Evolutionary conservation across 2,797 vertebrate genomes (phyloP).

Genomic region (Dipus sagitta): DNA sequence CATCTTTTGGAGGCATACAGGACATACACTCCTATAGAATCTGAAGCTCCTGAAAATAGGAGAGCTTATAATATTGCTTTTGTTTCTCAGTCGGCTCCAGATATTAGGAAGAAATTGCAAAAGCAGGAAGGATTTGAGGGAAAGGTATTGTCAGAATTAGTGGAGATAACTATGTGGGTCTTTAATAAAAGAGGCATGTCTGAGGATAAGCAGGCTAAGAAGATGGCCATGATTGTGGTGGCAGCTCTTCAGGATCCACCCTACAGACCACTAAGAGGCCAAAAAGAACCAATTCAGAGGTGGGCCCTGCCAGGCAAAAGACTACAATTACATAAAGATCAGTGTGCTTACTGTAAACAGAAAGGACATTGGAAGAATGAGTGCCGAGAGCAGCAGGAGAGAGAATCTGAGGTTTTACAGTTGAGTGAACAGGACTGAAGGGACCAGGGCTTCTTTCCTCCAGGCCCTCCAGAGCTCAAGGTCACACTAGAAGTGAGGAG

Average conservation of each 20-base stretch:
- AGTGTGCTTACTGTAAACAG: neutral
- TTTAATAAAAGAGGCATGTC: neutral
- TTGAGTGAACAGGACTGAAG: neutral
- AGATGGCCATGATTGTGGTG: neutral
- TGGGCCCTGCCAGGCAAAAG: no score
- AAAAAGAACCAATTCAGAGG: neutral
- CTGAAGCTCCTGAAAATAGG: neutral
- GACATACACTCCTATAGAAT: neutral
- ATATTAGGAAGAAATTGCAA: neutral
- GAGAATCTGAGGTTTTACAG: no score
- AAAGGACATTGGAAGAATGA: neutral
- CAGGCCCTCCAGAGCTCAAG: no score
- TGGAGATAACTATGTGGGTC: no score
- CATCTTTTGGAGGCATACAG: neutral
- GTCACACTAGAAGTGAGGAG: no score
- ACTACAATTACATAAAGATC: neutral
- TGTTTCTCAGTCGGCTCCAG: neutral
- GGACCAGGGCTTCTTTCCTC: no score
- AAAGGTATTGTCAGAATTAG: accelerated
- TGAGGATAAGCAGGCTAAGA: no score
- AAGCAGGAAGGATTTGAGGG: neutral
- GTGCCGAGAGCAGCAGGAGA: no score
- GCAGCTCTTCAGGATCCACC: no score
- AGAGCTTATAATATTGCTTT: neutral
- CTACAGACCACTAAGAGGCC: no score